Conservation (phyloP, 2,888 invertebrate species). For the Kryphioiulus occultus region DNA sequence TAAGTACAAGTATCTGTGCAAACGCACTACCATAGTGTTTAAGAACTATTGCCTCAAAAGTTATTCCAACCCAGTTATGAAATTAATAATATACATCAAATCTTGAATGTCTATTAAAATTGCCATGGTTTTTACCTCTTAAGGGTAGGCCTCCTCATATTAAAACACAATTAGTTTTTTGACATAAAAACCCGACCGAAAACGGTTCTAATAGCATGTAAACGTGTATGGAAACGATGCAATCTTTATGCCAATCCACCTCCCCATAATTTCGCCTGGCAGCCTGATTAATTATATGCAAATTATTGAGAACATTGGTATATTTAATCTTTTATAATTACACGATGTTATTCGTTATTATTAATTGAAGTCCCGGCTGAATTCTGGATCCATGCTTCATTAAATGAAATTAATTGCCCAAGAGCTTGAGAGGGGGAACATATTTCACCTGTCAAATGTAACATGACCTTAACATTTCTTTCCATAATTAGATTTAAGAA, state of each 20-base stretch:
- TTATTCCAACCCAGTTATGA: background rate
- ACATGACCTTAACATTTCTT: slow-evolving; percentile 23
- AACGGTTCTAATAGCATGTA: background rate
- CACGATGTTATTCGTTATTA: slow-evolving; percentile 16
- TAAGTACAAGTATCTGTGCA: too few relatives aligned
- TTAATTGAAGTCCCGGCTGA: background rate
- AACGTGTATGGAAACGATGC: background rate
- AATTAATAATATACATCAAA: background rate
- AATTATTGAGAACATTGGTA: slow-evolving; percentile 23
- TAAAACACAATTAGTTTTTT: background rate
- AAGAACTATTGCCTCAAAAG: background rate
- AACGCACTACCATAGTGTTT: background rate
- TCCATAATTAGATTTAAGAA: slow-evolving; percentile 23
- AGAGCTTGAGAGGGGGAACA: slow-evolving; percentile 2
- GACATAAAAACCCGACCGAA: background rate
- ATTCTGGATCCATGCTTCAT: slow-evolving; percentile 14
- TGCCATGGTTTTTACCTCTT: background rate
- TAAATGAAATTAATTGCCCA: slow-evolving; percentile 2
- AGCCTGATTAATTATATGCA: slow-evolving; percentile 7
- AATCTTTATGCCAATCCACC: background rate
- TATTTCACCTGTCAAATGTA: slow-evolving; percentile 15
- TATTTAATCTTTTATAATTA: slow-evolving; percentile 16
- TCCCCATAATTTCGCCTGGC: background rate
- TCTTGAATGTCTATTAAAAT: background rate
- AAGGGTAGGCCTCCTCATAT: background rate